These are phyloP conservation scores for Tupaia chinensis DNA, from an alignment of 2,113 vertebrate genomes.

Conservation along the genomic window DNA sequence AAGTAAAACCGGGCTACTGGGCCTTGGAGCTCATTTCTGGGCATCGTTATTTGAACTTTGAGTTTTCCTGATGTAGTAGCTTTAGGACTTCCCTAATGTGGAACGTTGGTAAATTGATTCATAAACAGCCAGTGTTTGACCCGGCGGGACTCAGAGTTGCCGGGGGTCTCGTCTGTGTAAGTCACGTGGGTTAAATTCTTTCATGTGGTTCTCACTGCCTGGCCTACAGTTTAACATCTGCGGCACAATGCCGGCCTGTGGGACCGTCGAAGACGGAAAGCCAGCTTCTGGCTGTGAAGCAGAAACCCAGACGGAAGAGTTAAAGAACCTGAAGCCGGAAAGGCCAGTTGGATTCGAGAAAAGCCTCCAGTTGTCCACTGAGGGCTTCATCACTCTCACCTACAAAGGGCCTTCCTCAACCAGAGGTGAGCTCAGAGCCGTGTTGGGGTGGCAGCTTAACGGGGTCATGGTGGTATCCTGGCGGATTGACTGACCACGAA, in stretches of 20 bases:
- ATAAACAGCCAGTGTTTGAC: neutral
- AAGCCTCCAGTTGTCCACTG: constrained; percentile 91
- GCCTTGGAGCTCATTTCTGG: neutral
- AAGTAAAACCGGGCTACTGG: rapidly evolving
- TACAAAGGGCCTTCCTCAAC: constrained; percentile 87
- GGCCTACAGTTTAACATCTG: constrained; percentile 92
- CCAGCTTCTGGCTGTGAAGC: constrained; percentile 92
- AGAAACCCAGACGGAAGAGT: constrained; percentile 61
- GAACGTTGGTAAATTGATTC: neutral
- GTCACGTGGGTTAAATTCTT: rapidly evolving
- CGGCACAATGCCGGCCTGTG: constrained; percentile 85
- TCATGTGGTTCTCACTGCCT: rapidly evolving
- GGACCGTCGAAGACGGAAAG: constrained; percentile 63
- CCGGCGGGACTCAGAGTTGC: too few species aligned
- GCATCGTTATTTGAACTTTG: neutral
- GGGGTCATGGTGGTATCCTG: neutral
- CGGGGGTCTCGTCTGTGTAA: neutral
- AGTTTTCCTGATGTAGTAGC: neutral
- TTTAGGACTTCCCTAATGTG: rapidly evolving
- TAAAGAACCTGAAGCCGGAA: constrained; percentile 48
- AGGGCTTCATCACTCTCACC: constrained; percentile 92
- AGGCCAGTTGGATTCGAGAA: constrained; percentile 89
- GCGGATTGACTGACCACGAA: too few species aligned
- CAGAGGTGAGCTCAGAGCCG: constrained; percentile 86
- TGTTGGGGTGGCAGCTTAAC: rapidly evolving